Conservation (phyloP, 2,888 invertebrate species). For the Macrophya alboannulata region DNA sequence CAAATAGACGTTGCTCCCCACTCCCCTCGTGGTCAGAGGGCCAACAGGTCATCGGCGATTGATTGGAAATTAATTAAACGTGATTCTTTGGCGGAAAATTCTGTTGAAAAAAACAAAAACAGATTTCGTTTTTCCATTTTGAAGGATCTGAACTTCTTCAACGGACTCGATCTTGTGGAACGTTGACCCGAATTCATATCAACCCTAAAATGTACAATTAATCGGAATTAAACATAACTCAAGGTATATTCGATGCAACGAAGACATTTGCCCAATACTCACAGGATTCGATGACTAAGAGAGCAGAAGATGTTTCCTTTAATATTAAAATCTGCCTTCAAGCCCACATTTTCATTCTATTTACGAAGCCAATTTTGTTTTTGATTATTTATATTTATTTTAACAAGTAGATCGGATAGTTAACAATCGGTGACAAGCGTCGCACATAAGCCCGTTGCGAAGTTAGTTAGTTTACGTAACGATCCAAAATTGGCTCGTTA, state of each 20-base stretch:
- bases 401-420: constrained; percentile 19
- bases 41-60: constrained; percentile 73
- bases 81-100: neutral
- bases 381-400: neutral
- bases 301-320: neutral
- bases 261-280: neutral
- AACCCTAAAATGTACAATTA: neutral
- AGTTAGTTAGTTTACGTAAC: constrained; percentile 30
- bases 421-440: constrained; percentile 17
- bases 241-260: neutral
- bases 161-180: neutral
- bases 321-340: too few species aligned
- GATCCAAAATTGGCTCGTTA: constrained; percentile 35
- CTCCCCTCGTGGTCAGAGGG: constrained; percentile 70
- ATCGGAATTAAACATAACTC: neutral
- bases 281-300: neutral
- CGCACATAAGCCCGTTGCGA: constrained; percentile 17
- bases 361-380: neutral
- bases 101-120: neutral
- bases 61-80: constrained; percentile 71
- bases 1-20: constrained; percentile 77
- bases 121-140: constrained; percentile 44
- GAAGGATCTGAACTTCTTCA: constrained; percentile 46
- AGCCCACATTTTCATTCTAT: neutral
- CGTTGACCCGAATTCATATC: neutral